Conservation (phyloP, 37 sponge, comb jelly and placozoan genomes). For the Petrosia ficiformis region DNA sequence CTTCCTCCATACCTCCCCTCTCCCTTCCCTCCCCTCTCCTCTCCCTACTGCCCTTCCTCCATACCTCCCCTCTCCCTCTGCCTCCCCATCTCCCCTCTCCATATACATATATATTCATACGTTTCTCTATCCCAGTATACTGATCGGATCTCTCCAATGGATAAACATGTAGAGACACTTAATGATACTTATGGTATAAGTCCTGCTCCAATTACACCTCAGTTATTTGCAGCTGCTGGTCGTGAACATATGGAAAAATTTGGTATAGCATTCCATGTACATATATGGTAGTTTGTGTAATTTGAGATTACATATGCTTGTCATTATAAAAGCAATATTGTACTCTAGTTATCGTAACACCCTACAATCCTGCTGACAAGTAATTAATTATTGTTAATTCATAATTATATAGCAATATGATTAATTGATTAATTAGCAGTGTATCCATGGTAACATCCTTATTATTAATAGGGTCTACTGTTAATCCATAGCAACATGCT, state of each 20-base stretch:
- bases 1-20: background rate
- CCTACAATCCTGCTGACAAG: no score
- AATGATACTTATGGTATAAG: constrained; percentile 54
- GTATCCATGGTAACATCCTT: no score
- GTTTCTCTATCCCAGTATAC: constrained; percentile 26
- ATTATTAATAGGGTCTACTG: no score
- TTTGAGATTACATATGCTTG: background rate
- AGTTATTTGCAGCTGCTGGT: constrained; percentile 91
- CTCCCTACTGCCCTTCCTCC: no score
- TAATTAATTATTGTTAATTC: no score
- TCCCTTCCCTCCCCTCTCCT: no score
- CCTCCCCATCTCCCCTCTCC: background rate
- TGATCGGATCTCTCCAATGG: constrained; percentile 84
- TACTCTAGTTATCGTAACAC: no score
- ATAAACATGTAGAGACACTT: constrained; percentile 72
- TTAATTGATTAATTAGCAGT: no score
- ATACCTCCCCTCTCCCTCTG: background rate
- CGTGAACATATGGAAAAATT: constrained; percentile 91
- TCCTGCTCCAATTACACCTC: constrained; percentile 75
- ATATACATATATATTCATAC: background rate
- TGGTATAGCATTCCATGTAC: constrained; percentile 23
- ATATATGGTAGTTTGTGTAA: background rate
- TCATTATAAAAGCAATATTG: background rate
- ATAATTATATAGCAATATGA: no score
- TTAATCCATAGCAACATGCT: no score